Base-by-base conservation (phyloP, 2,888 invertebrate genomes). In the Chalcosyrphus nemorum region DNA sequence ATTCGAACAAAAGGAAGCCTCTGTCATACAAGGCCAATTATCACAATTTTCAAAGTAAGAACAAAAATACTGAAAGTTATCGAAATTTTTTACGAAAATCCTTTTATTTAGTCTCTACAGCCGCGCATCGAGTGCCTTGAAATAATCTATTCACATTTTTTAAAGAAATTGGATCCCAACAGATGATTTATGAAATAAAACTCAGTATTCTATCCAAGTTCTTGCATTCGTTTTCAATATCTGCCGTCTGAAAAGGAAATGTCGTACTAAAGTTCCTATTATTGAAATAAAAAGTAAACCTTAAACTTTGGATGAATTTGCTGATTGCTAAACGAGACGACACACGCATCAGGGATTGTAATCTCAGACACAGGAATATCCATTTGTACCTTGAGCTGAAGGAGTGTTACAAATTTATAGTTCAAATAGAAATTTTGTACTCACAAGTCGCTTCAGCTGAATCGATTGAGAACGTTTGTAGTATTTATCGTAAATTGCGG, bases 101-200 rank as follows among this genome's bases (percentile, higher is more conserved):
- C 4, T 24, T 76, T 68, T 86, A 86, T 77, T 89, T 89, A 92
- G 92, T 86, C 86, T 17, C 87, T 91, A 6, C 89, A 89, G 15
- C 92, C 92, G 1, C 89, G 90, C 3, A 87, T 91, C 17, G 89
- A 91, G 32, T 92, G 92, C 72, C 86, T 92, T 65, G 90, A 90
- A 86, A 78, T 89, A 6, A 88, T 91, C 43, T 90, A 91, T 74
- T 88, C 88, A 19, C 86, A 87, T 27, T 78, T 88, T 43, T 56
- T 70, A 0, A 81, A 72, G 17, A 82, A 86, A 50, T 17, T 85
- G 19, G 70, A 75, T 19, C 24, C 63, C 9, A 29, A 47, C 21
- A 27, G 70, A 47, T 80, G 6, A 63, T 0, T 59, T 45, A 52
- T 9, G 32, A n/a, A 54, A 84, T 84, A 54, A 74, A 70, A 2